Conservation (phyloP, 2,888 invertebrate species). For the Euspilapteryx auroguttella region DNA sequence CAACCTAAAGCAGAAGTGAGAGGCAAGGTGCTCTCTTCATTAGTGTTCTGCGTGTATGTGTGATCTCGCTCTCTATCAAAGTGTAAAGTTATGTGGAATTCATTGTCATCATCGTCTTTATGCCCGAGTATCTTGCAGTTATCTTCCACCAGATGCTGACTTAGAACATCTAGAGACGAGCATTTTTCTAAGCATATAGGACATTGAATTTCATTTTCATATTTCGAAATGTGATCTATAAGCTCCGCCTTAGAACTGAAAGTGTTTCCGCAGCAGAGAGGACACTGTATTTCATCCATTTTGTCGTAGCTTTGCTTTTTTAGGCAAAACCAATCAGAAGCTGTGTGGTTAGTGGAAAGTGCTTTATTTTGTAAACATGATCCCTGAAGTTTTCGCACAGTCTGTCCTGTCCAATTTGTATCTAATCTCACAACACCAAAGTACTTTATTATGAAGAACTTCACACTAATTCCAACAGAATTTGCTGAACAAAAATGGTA, state of each 20-base stretch:
- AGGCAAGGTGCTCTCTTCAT: too few relatives aligned
- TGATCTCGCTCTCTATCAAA: too few relatives aligned
- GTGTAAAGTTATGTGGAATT: too few relatives aligned
- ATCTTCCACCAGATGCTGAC: slow-evolving; percentile 52
- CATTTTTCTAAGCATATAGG: slow-evolving; percentile 60
- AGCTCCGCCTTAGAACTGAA: slow-evolving; percentile 57
- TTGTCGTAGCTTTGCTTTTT: slow-evolving; percentile 12
- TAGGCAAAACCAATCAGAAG: too few relatives aligned
- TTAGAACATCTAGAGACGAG: slow-evolving; percentile 52
- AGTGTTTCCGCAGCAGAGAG: slow-evolving; percentile 66
- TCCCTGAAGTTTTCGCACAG: too few relatives aligned
- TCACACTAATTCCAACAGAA: slow-evolving; percentile 29
- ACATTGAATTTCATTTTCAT: slow-evolving; percentile 62
- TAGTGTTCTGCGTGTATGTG: too few relatives aligned
- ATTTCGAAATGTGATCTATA: slow-evolving; percentile 51
- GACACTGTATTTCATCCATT: slow-evolving; percentile 63
- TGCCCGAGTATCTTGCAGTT: too few relatives aligned
- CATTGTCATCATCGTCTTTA: too few relatives aligned
- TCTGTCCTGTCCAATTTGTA: slow-evolving; percentile 39
- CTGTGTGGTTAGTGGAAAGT: too few relatives aligned
- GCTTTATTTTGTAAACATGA: slow-evolving; percentile 27
- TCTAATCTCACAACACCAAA: slow-evolving; percentile 35
- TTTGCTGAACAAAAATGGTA: neutral
- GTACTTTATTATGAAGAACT: slow-evolving; percentile 41
- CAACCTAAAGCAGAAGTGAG: too few relatives aligned